Base-by-base conservation (phyloP, 2,797 vertebrate genomes). In the Tenualosa thibaudeaui region DNA sequence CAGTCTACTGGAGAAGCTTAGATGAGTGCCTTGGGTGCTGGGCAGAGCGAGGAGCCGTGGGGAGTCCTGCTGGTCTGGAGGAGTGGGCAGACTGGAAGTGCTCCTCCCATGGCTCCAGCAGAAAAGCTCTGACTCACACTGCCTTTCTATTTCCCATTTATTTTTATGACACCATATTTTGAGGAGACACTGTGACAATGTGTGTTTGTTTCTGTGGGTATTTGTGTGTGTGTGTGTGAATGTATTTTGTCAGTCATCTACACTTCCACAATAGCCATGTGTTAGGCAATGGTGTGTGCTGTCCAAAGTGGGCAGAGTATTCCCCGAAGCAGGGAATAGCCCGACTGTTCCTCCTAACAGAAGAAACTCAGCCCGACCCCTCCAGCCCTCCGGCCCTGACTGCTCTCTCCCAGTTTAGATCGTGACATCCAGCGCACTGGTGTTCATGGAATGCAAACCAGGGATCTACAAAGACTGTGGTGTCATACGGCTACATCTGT, bases 111-210 rank as follows among this genome's bases (percentile, higher is more conserved):
- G 71, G 89, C 88, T 86, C 81, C n/a, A 83, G 88, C 87, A 87
- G 88, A 89, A 85, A 90, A 68, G 86, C 88, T 88, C 88, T 94
- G 93, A 93, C 89, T 96, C 95, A 94, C 89, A 87, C 86, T 37
- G 82, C 86, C 91, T 91, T 89, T 88, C 91, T 88, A 78, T 82
- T 90, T 85, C 83, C 81, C 89, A 91, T 90, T 92, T 93, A 88
- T 91, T 94, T 93, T 90, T 87, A 87, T 88, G 89, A 85, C 86
- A 9, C 51, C 82, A 87, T 88, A 87, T 91, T 92, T 90, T 82
- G 84, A 88, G 86, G 81, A 86, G 82, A 81, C 50, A 87, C 86
- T 87, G 82, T 78, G 71, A 83, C 24, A 88, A 68, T 85, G 82
- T 85, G 19, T 43, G 31, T 75, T 6, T 75, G 31, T 75, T 17